Conservation (phyloP, 1,140 invertebrate genomes). For the Diorhabda sublineata region DNA sequence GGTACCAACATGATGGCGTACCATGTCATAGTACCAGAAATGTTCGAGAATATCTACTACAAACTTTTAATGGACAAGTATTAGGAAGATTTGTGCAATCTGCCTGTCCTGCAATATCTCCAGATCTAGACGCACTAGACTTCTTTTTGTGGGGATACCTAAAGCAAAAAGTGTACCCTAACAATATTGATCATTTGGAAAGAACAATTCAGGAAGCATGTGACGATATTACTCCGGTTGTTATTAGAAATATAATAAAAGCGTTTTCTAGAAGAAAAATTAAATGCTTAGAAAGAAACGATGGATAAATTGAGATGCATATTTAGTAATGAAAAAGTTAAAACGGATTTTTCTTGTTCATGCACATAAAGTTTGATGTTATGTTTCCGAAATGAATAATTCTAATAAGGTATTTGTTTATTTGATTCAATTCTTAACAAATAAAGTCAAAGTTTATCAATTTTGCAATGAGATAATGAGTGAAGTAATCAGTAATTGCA, state of each 20-base stretch:
- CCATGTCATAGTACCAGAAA: not conserved
- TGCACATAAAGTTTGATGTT: not conserved
- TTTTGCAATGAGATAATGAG: too few relatives aligned
- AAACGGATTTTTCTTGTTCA: not conserved
- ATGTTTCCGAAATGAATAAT: not conserved
- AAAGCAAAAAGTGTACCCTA: not conserved
- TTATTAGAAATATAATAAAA: not conserved
- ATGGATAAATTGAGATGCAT: not conserved
- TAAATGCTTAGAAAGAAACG: not conserved
- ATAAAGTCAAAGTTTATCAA: too few relatives aligned
- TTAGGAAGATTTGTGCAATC: not conserved
- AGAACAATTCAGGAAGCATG: not conserved
- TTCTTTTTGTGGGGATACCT: not conserved
- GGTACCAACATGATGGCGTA: not conserved
- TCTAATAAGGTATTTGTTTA: not conserved
- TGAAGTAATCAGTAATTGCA: too few relatives aligned
- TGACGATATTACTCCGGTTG: not conserved
- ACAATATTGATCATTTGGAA: not conserved
- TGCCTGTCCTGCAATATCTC: not conserved
- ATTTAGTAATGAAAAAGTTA: not conserved
- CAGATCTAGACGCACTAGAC: not conserved
- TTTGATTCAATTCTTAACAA: too few relatives aligned
- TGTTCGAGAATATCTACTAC: not conserved
- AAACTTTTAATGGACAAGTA: not conserved
- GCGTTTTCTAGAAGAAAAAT: not conserved